A percentile compares a stretch with the other conserved stretches of the same genome.
phyloP scores from a whole-genome alignment of 2,888 invertebrate species.

The Drosophila sordidula region DNA sequence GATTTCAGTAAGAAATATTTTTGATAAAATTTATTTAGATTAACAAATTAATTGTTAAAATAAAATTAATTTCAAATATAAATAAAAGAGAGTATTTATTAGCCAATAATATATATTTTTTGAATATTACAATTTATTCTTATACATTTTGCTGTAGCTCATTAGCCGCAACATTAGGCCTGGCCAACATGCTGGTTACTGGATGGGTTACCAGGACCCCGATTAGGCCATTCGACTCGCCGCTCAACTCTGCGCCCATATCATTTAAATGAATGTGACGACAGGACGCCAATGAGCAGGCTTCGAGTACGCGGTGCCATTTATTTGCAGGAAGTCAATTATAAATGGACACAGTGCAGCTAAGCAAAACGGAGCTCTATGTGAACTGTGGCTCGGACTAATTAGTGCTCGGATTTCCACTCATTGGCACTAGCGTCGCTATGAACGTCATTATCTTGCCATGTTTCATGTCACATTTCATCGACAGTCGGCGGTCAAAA shows the following conservation, averaged over 20 bases:
- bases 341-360: constrained; percentile 62
- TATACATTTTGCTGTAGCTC: constrained; percentile 6
- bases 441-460: constrained; percentile 3
- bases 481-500: constrained; percentile 51
- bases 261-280: constrained; percentile 83
- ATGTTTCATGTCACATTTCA: constrained; percentile 36
- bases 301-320: constrained; percentile 55
- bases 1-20: no score
- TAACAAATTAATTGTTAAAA: no score
- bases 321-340: constrained; percentile 79
- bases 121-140: no score
- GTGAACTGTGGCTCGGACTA: background rate
- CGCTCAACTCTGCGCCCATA: constrained; percentile 45
- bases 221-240: constrained; percentile 33
- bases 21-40: no score
- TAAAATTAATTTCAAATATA: no score
- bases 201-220: constrained; percentile 14
- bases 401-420: background rate
- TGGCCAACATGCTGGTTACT: background rate
- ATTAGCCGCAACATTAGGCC: background rate
- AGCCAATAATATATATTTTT: no score
- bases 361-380: background rate
- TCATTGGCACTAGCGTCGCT: background rate
- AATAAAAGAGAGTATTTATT: no score
- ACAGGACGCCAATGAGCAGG: constrained; percentile 81